Percentiles rank a stretch among this genome's conserved stretches.
These are phyloP conservation scores for Quadroppia sp. DNA, from an alignment of 2,888 invertebrate species.

Conservation along the genomic window DNA sequence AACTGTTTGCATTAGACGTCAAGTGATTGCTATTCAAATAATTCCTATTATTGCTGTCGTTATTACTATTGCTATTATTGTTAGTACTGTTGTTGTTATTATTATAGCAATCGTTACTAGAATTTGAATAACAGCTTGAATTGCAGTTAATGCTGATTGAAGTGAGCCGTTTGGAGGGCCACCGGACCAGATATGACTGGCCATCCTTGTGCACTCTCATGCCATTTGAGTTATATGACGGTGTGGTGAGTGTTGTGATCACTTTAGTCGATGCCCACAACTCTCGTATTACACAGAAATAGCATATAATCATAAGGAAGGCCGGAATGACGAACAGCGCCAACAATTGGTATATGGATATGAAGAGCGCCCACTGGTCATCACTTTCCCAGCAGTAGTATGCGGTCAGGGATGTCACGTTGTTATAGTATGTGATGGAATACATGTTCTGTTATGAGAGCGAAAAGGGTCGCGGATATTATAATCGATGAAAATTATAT, in stretches of 20 bases:
- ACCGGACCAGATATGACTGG: slow-evolving; percentile 36
- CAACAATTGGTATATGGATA: slow-evolving; percentile 53
- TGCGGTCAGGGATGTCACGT: slow-evolving; percentile 48
- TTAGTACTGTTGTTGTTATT: not conserved
- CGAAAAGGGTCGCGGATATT: not conserved
- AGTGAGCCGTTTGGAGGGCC: slow-evolving; percentile 37
- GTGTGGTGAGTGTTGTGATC: slow-evolving; percentile 52
- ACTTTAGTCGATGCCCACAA: slow-evolving; percentile 55
- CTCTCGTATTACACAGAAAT: slow-evolving; percentile 54
- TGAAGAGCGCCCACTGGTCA: slow-evolving; percentile 48
- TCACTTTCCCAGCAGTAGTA: slow-evolving; percentile 49
- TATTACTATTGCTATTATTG: not conserved
- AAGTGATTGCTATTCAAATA: not conserved
- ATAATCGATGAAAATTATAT: not conserved
- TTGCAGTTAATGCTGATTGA: slow-evolving; percentile 22
- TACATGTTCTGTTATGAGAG: slow-evolving; percentile 46
- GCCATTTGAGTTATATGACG: slow-evolving; percentile 30
- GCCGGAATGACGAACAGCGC: slow-evolving; percentile 54
- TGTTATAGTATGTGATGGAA: slow-evolving; percentile 50
- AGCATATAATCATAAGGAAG: slow-evolving; percentile 53
- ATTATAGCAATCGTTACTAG: not conserved
- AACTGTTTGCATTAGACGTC: not conserved
- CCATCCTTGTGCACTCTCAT: slow-evolving; percentile 18
- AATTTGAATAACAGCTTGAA: slow-evolving; percentile 3
- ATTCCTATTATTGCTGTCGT: not conserved